A percentile compares a stretch with the other conserved stretches of the same genome.
Conservation (phyloP, 2,888 invertebrate species). For the Protophormia terraenovae region DNA sequence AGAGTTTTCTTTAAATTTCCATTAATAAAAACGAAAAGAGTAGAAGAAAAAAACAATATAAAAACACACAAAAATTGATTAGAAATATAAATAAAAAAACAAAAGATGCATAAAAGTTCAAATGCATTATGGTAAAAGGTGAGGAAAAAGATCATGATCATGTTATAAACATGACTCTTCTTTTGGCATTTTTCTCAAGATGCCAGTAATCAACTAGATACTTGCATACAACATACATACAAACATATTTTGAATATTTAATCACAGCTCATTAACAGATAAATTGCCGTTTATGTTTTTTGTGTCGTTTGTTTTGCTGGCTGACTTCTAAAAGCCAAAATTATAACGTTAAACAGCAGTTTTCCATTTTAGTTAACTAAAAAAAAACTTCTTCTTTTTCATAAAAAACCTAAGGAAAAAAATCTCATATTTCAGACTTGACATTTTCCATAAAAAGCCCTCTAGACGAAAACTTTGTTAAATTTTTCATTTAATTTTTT, state of each 20-base stretch:
- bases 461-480: constrained; percentile 54
- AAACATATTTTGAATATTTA: constrained; percentile 60
- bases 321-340: constrained; percentile 31
- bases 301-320: neutral
- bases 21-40: neutral
- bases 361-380: constrained; percentile 20
- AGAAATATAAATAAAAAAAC: constrained; percentile 19
- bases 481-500: constrained; percentile 46
- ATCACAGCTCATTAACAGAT: constrained; percentile 66
- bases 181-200: constrained; percentile 12
- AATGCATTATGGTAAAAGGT: constrained; percentile 51
- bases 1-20: constrained; percentile 3
- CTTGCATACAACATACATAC: neutral
- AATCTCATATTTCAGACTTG: constrained; percentile 63
- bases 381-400: neutral
- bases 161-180: constrained; percentile 32
- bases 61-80: constrained; percentile 39
- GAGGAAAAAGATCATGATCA: constrained; percentile 55
- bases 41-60: neutral
- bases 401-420: neutral
- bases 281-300: constrained; percentile 55
- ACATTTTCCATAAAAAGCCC: constrained; percentile 66
- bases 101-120: constrained; percentile 42
- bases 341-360: constrained; percentile 20
- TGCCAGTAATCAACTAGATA: neutral